A percentile compares a stretch with the other conserved stretches of the same genome.
phyloP scores from a whole-genome alignment of 2,113 vertebrate genomes.

The Taurulus bubalis region DNA sequence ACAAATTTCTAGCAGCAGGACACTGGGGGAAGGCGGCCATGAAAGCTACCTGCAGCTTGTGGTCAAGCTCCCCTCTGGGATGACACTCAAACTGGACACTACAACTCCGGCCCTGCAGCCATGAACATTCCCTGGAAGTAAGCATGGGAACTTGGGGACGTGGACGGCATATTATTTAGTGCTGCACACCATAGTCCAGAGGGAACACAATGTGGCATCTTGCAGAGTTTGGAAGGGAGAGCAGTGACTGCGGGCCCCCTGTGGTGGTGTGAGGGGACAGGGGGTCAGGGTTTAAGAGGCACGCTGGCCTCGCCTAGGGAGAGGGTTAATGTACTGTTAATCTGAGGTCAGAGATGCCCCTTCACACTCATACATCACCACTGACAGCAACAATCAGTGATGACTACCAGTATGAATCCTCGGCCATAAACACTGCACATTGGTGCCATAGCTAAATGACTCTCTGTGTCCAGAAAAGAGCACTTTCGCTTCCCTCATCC shows the following conservation, averaged over 20 bases:
- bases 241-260: slow-evolving; percentile 71
- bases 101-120: slow-evolving; percentile 41
- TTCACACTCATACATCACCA: slow-evolving; percentile 70
- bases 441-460: slow-evolving; percentile 20
- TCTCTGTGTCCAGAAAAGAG: background rate
- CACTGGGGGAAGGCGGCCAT: slow-evolving; percentile 67
- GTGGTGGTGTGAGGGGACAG: slow-evolving; percentile 67
- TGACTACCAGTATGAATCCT: slow-evolving; percentile 49
- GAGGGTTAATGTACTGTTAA: slow-evolving; percentile 83
- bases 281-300: slow-evolving; percentile 81
- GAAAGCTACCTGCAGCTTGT: slow-evolving; percentile 86
- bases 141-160: slow-evolving; percentile 42
- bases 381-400: slow-evolving; percentile 71
- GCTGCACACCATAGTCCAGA: slow-evolving; percentile 60
- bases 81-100: slow-evolving; percentile 66
- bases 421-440: slow-evolving; percentile 48
- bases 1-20: slow-evolving; percentile 95
- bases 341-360: slow-evolving; percentile 79
- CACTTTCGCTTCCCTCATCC: background rate
- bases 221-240: slow-evolving; percentile 58
- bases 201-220: slow-evolving; percentile 72
- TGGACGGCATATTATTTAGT: slow-evolving; percentile 68
- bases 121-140: slow-evolving; percentile 21
- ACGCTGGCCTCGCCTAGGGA: slow-evolving; percentile 60
- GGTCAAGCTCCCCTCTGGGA: slow-evolving; percentile 78